Percentiles rank a stretch among this genome's conserved stretches.
Conservation (phyloP, 1,140 invertebrate genomes). For the Ganaspis sp. region DNA sequence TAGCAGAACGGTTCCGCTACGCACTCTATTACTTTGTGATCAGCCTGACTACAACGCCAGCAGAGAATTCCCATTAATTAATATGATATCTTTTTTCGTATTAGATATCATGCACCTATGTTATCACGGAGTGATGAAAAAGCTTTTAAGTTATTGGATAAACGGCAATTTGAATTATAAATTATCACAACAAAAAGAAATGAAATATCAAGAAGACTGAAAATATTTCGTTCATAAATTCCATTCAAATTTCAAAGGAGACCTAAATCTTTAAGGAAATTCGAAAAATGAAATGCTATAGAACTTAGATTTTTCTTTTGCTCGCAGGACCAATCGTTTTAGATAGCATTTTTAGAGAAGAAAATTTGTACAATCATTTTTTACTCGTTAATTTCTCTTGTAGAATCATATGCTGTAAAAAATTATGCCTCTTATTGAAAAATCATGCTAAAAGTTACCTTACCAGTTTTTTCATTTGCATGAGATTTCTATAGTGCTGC, state of each 20-base stretch:
- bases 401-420: conserved; percentile 16
- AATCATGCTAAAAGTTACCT: not conserved
- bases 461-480: not conserved
- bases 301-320: conserved; percentile 41
- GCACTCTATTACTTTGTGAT: too few species aligned
- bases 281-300: conserved; percentile 35
- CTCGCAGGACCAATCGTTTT: conserved; percentile 35
- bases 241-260: conserved; percentile 35
- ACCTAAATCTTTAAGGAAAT: not conserved
- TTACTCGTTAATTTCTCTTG: conserved; percentile 30
- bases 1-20: too few species aligned
- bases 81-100: conserved; percentile 41
- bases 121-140: conserved; percentile 23
- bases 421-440: not conserved
- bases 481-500: conserved; percentile 20
- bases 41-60: too few species aligned
- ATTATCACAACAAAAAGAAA: not conserved
- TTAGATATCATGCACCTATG: conserved; percentile 48
- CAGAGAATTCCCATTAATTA: conserved; percentile 35
- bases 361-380: conserved; percentile 35
- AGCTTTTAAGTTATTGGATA: not conserved
- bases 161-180: not conserved
- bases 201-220: not conserved
- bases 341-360: conserved; percentile 1
- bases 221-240: conserved; percentile 19